Evolutionary conservation across 2,113 vertebrate species (phyloP), one percentile per base, ranked within the genome.

Genomic region (Hylia prasina): DNA sequence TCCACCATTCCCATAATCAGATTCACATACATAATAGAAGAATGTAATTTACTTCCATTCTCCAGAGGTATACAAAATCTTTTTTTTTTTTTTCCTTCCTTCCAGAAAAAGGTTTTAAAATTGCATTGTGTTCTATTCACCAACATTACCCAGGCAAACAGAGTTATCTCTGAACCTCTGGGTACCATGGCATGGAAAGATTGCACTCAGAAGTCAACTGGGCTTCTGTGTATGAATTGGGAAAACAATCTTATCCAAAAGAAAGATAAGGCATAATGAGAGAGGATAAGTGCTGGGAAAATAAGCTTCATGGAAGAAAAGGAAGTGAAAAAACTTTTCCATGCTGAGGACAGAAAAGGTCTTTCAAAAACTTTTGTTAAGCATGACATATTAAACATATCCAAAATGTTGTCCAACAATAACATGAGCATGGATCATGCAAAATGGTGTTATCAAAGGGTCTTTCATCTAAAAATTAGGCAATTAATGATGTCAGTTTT

Each of bases 231-330:
- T 45, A 33, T 15, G 33, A 82, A 79, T 7, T 68, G 45, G 76
- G 85, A 90, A 93, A 93, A 87, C 61, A 94, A 37, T 66, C 45
- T 86, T 92, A 90, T 70, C 79, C 85, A 92, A 47, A 57, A 89
- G 63, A 71, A 90, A 92, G 94, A 96, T 91, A 94, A 94, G 66
- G 78, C 87, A 76, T 63, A 93, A 91, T 75, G 69, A 45, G 75
- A 86, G 76, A 90, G 25, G 18, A 11, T 76, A 95, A 90, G 54
- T 42, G 39, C 61, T 47, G 7, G 48, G 70, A 87, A 95, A 96
- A 87, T 42, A 68, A 88, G 70, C 18, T 51, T 60, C 40, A 53
- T 76, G 65, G 70, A 95, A 95, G 40, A 89, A 92, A 89, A 79
- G 39, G 39, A 93, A 95, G 39, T 42, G 51, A 87, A 90, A 78